Evolutionary conservation across 2,113 vertebrate species (phyloP).

Genomic region (Seriola quinqueradiata): DNA sequence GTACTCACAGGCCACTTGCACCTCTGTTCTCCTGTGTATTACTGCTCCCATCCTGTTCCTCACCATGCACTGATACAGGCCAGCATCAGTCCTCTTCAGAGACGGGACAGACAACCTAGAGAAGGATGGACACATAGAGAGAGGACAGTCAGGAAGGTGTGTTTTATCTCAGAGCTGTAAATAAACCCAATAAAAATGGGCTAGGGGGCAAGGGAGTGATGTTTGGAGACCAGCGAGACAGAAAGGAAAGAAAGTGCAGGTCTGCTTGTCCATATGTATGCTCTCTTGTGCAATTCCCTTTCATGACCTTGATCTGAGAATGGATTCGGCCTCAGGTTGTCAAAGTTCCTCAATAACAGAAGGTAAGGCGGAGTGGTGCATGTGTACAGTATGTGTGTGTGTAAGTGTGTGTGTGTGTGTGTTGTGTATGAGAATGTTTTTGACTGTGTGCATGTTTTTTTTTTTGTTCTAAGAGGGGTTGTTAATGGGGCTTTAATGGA

Average conservation of each 20-base stretch:
- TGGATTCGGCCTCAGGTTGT: constrained; percentile 33
- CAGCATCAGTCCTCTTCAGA: constrained; percentile 85
- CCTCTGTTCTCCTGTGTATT: constrained; percentile 87
- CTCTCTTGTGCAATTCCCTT: constrained; percentile 31
- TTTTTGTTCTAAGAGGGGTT: constrained; percentile 48
- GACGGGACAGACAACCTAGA: constrained; percentile 86
- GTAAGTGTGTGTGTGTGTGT: not conserved
- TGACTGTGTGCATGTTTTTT: constrained; percentile 36
- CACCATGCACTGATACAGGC: constrained; percentile 90
- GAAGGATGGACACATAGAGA: constrained; percentile 33
- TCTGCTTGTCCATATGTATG: constrained; percentile 48
- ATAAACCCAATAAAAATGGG: constrained; percentile 13
- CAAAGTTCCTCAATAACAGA: constrained; percentile 51
- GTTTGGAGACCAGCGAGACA: constrained; percentile 18
- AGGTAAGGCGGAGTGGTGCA: constrained; percentile 23
- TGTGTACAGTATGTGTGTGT: constrained; percentile 6
- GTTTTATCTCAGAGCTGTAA: constrained; percentile 16
- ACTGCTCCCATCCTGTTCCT: constrained; percentile 92
- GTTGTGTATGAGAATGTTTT: constrained; percentile 31
- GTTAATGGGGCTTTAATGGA: constrained; percentile 79
- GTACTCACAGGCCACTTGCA: constrained; percentile 93
- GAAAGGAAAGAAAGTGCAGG: constrained; percentile 24
- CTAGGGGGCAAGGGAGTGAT: not conserved
- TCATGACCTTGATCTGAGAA: constrained; percentile 60
- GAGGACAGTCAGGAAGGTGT: not conserved